A percentile compares a stretch with the other conserved stretches of the same genome.
These are phyloP conservation scores for Hylaea fasciaria DNA, from an alignment of 2,888 invertebrate genomes.

Conservation along the genomic window DNA sequence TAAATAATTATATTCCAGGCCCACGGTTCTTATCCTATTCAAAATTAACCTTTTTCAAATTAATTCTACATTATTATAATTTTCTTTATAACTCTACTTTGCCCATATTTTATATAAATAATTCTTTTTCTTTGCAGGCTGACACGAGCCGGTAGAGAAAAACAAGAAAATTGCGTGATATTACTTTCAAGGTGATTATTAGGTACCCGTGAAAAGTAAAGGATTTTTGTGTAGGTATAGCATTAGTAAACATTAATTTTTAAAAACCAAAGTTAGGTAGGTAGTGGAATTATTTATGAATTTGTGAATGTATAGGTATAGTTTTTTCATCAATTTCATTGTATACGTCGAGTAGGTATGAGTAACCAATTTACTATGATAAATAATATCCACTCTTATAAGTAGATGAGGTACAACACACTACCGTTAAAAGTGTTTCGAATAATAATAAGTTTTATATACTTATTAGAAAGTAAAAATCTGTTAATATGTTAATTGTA, in stretches of 20 bases:
- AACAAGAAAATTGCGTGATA: conserved; percentile 28
- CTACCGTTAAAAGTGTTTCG: conserved; percentile 11
- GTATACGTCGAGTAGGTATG: conserved; percentile 4
- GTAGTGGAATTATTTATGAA: conserved; percentile 50
- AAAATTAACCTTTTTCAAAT: no score
- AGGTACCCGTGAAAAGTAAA: conserved; percentile 25
- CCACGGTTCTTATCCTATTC: no score
- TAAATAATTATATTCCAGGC: no score
- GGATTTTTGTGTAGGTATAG: conserved; percentile 28
- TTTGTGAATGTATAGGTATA: conserved; percentile 26
- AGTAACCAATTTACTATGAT: neutral
- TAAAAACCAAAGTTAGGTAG: conserved; percentile 71
- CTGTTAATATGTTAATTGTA: conserved; percentile 1
- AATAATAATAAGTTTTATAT: conserved; percentile 16
- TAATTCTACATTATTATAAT: no score
- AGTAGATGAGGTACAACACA: conserved; percentile 1
- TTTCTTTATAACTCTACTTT: no score
- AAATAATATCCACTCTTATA: neutral
- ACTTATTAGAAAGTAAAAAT: conserved; percentile 1
- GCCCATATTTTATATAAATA: neutral
- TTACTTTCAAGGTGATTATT: conserved; percentile 23
- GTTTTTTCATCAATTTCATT: conserved; percentile 15
- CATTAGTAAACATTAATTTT: conserved; percentile 31
- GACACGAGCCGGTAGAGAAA: conserved; percentile 56
- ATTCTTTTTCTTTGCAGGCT: conserved; percentile 47